Evolutionary conservation across 2,888 invertebrate genomes (phyloP).

Genomic region (Cremastinae sp.): DNA sequence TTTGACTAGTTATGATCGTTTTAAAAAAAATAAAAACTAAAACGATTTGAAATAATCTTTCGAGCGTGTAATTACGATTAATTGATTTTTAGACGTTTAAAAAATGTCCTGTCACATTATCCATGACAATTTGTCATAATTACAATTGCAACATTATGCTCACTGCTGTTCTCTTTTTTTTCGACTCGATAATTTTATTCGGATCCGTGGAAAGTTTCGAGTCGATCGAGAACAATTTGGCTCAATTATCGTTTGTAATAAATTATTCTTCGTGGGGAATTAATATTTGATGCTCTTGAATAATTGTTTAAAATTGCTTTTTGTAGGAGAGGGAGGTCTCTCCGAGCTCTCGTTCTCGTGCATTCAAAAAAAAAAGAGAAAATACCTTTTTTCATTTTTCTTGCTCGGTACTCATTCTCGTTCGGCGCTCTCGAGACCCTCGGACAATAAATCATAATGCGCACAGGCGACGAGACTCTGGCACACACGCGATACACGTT

Average conservation of each 20-base stretch:
- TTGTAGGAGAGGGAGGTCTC: no score
- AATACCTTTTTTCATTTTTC: slow-evolving; percentile 17
- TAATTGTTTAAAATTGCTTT: no score
- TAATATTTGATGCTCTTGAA: no score
- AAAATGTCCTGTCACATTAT: slow-evolving; percentile 1
- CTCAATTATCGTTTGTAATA: no score
- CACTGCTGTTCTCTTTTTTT: no score
- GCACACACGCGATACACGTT: slow-evolving; percentile 58
- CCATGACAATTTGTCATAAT: slow-evolving; percentile 16
- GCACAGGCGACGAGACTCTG: slow-evolving; percentile 50
- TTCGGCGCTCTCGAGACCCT: slow-evolving; percentile 61
- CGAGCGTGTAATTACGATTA: slow-evolving; percentile 19
- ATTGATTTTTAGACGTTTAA: background rate
- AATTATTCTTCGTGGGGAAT: no score
- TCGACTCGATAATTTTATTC: no score
- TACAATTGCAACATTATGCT: background rate
- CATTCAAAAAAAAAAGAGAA: background rate
- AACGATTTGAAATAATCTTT: slow-evolving; percentile 22
- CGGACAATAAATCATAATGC: slow-evolving; percentile 62
- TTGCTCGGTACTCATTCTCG: slow-evolving; percentile 36
- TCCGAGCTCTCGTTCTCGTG: no score
- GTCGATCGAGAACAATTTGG: no score
- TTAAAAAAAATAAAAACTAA: background rate
- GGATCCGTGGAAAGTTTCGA: background rate
- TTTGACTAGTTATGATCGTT: background rate